These are phyloP conservation scores for Torymus tubicola DNA, from an alignment of 2,888 invertebrate species.

Conservation along the genomic window DNA sequence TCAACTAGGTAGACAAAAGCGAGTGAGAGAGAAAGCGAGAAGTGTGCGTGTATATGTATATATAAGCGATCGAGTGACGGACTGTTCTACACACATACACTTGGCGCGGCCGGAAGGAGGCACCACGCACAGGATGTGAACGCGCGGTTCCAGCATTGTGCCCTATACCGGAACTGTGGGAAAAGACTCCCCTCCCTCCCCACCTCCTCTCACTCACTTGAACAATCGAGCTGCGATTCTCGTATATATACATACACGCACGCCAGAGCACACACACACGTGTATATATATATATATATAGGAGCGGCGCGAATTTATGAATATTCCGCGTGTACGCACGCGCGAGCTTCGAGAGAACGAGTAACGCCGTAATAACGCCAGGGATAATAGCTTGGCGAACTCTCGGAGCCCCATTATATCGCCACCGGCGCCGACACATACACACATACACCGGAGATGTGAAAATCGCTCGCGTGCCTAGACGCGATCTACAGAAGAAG, in stretches of 20 bases:
- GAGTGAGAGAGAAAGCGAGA: slow-evolving; percentile 14
- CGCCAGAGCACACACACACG: not conserved
- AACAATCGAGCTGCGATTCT: not conserved
- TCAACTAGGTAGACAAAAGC: slow-evolving; percentile 6
- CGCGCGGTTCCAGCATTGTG: slow-evolving; percentile 47
- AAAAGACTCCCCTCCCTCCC: slow-evolving; percentile 16
- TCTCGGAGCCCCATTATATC: slow-evolving; percentile 5
- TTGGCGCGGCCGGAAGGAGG: slow-evolving; percentile 25
- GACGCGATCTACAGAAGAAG: not conserved
- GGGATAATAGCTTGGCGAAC: slow-evolving; percentile 5
- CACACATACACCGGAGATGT: not conserved
- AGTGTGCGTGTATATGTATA: no score
- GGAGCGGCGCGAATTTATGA: slow-evolving; percentile 31
- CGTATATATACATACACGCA: not conserved
- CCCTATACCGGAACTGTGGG: slow-evolving; percentile 48
- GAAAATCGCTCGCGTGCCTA: slow-evolving; percentile 19
- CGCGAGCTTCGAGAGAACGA: no score
- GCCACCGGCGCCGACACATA: not conserved
- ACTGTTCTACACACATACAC: not conserved
- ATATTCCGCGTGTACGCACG: slow-evolving; percentile 12
- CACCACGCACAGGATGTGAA: slow-evolving; percentile 45
- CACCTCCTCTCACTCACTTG: not conserved
- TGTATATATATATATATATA: not conserved
- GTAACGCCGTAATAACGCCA: not conserved
- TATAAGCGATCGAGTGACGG: not conserved